Base-by-base conservation (phyloP, 2,888 invertebrate species). In the Polietes domitor region DNA sequence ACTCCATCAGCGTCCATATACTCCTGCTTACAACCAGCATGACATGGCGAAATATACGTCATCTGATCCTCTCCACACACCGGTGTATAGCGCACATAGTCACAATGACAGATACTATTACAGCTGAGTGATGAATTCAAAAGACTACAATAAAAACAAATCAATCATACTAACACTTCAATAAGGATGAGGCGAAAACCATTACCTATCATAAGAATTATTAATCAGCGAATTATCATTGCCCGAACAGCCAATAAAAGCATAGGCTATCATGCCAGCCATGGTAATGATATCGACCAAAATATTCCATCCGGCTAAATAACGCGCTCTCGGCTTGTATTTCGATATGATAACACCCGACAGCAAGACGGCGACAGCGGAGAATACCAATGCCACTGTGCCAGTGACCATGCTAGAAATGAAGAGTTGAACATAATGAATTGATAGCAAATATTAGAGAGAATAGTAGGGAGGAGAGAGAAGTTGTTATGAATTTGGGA, bases 31-130 rank as follows among this genome's bases (percentile, higher is more conserved):
- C 96, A 96, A 1, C 96, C 96, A 15, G 96, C 96, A 89, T 96
- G 96, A 89, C 96, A 96, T 6, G 96, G 95, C 0, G 96, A 96
- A 88, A 96, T 96, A 89, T 94, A 96, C 7, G 95, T 95, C 68
- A 94, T 93, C 0, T 94, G 93, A 77, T 94, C 93, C 43, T 93
- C 92, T n/a, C 94, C 94, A 89, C 96, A 96, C 0, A 96, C 95
- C 0, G 96, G 96, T 85, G 95, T 94, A 89, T 95, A 96, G 87
- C 94, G 94, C 28, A 95, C 94, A 87, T 94, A 95, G 87, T 95
- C 94, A 89, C 96, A 96, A 84, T 94, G 92, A 88, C 96, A 96
- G 77, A 94, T 92, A 19, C 92, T 90, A 88, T 95, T 96, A 89
- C 96, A 96, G 65, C 86, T 87, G 9, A 85, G 37, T 3, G 83